Base-by-base conservation (phyloP, 2,888 invertebrate species). In the Merodon equestris region DNA sequence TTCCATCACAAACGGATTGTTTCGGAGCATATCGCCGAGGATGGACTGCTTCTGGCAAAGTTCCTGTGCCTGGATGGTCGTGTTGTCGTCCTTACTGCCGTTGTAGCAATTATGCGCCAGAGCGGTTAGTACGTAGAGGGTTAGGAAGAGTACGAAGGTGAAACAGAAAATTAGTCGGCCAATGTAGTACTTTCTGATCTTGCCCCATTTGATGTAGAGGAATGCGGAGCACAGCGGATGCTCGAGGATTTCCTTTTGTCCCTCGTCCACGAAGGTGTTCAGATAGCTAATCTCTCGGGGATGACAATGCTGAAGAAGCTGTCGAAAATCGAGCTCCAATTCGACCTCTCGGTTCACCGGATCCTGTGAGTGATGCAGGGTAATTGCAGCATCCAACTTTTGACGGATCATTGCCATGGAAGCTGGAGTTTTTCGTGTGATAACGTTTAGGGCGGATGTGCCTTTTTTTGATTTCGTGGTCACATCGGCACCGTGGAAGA, bases 211-310 rank as follows among this genome's bases (percentile, higher is more conserved):
- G 58, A 96, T 92, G 85, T 96, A 93, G 0, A 96, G 90, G 86
- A 96, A 96, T 0, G 96, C 95, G 9, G 96, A 95, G 86, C 96
- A 96, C 3, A 96, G 89, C 0, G 96, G 96, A 89, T 96, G 96
- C 60, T 95, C 91, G 1, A 96, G 88, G 42, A 96, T 94, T 86
- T 95, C 95, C 85, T 96, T 96, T 86, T 96, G 96, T 0, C 96
- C 96, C 87, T 96, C 96, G 83, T 95, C 95, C 0, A 96, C 95
- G 82, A 96, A 95, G 0, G 95, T 95, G 83, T 96, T 95, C 75
- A 96, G 89, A 85, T 96, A 95, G 83, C 95, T 94, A 64, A 96
- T 95, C 88, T 96, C 96, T 3, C 95, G 92, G 1, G 94, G 94
- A 84, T 95, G 94, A 83, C 94, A 94, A 86, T 95, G 94, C 85